Evolutionary conservation across 2,888 invertebrate genomes (phyloP).

Genomic region (Pseudococcus longispinus): DNA sequence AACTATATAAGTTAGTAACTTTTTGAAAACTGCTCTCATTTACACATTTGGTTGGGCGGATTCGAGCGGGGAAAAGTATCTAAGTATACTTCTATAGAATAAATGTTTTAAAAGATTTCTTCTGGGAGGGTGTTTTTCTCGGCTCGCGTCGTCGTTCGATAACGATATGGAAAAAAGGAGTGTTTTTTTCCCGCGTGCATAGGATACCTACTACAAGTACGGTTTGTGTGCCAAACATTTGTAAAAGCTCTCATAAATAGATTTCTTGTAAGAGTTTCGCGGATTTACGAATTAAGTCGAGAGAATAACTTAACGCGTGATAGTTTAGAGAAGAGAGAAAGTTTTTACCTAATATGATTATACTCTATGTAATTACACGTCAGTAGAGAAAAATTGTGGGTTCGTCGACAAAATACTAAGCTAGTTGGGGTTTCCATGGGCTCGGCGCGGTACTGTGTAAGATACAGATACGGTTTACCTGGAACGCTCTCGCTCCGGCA

Average conservation of each 20-base stretch:
- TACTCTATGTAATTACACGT: constrained; percentile 35
- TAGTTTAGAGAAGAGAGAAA: not conserved
- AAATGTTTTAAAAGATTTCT: constrained; percentile 26
- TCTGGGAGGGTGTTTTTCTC: not conserved
- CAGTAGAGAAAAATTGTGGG: constrained; percentile 16
- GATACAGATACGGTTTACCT: not conserved
- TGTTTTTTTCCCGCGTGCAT: not conserved
- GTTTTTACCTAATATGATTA: constrained; percentile 32
- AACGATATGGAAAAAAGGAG: not conserved
- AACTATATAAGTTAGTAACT: not conserved
- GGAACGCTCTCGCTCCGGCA: not conserved
- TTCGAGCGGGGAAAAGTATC: not conserved
- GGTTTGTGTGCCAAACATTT: constrained; percentile 25
- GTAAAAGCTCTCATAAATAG: constrained; percentile 38
- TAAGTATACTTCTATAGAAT: not conserved
- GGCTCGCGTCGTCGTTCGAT: not conserved
- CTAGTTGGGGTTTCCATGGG: not conserved
- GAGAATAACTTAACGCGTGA: constrained; percentile 27
- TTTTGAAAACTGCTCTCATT: not conserved
- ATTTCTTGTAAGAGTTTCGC: constrained; percentile 16
- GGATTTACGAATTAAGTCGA: constrained; percentile 32
- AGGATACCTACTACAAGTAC: not conserved
- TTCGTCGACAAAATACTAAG: not conserved
- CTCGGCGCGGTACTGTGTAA: not conserved
- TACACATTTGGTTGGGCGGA: not conserved